phyloP scores from a whole-genome alignment of 2,113 vertebrate genomes.

The Macroglossus sobrinus region DNA sequence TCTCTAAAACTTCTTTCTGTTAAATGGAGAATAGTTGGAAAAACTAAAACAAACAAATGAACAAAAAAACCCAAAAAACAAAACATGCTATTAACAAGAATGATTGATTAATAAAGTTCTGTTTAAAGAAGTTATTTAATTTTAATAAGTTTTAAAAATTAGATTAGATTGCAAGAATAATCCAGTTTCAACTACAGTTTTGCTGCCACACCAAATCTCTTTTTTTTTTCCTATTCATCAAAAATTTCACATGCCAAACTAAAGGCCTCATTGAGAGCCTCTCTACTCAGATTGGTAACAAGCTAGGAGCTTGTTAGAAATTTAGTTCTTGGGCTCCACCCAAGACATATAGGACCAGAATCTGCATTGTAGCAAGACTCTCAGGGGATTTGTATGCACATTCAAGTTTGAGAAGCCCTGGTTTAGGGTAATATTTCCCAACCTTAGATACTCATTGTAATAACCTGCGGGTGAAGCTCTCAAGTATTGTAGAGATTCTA shows the following conservation, averaged over 20 bases:
- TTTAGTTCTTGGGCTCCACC: not conserved
- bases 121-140: conserved; percentile 6
- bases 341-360: not conserved
- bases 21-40: not conserved
- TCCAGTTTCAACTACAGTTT: not conserved
- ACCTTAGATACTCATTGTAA: not conserved
- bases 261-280: not conserved
- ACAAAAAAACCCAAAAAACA: not conserved
- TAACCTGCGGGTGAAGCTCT: not conserved
- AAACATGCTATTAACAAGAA: not conserved
- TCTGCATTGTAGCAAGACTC: not conserved
- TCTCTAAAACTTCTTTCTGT: not conserved
- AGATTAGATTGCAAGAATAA: not conserved
- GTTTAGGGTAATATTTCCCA: not conserved
- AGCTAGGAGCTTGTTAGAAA: not conserved
- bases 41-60: not conserved
- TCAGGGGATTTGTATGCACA: not conserved
- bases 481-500: not conserved
- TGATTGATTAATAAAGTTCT: not conserved
- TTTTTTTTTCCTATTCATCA: not conserved
- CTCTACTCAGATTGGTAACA: not conserved
- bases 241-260: not conserved
- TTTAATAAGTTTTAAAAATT: not conserved
- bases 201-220: not conserved
- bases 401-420: not conserved